Conservation (phyloP, 1,140 invertebrate species). For the Papilio polyxenes region DNA sequence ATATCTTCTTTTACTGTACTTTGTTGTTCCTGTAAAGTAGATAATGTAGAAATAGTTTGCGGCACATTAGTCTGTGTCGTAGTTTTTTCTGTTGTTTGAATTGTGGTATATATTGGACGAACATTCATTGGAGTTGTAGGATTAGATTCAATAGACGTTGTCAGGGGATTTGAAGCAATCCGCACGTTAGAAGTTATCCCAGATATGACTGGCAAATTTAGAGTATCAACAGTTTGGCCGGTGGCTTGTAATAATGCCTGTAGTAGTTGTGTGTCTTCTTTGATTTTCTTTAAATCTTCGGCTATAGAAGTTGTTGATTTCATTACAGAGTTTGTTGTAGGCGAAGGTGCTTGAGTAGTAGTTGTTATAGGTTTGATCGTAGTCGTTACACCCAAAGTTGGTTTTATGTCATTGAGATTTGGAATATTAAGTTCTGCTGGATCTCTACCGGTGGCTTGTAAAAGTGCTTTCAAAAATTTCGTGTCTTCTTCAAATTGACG, state of each 20-base stretch:
- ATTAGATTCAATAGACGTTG: conserved; percentile 63
- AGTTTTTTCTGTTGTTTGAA: conserved; percentile 49
- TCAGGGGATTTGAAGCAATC: conserved; percentile 69
- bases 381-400: conserved; percentile 24
- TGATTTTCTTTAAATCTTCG: conserved; percentile 56
- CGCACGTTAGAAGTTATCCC: conserved; percentile 72
- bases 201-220: conserved; percentile 65
- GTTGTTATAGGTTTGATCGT: conserved; percentile 43
- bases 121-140: conserved; percentile 67
- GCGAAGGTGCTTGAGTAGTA: conserved; percentile 42
- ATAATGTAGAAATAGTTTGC: conserved; percentile 57
- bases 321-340: conserved; percentile 43
- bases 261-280: conserved; percentile 62
- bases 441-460: conserved; percentile 69
- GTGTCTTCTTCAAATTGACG: conserved; percentile 72
- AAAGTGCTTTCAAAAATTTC: conserved; percentile 69
- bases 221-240: conserved; percentile 53
- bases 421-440: conserved; percentile 62
- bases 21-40: conserved; percentile 66
- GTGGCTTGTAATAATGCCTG: conserved; percentile 61
- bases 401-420: conserved; percentile 51
- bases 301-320: conserved; percentile 49
- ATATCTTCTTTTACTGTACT: conserved; percentile 61
- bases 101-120: conserved; percentile 66
- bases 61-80: conserved; percentile 50